A percentile compares a stretch with the other conserved stretches of the same genome.
phyloP scores from a whole-genome alignment of 2,888 invertebrate species.

The Geotrupes spiniger region DNA sequence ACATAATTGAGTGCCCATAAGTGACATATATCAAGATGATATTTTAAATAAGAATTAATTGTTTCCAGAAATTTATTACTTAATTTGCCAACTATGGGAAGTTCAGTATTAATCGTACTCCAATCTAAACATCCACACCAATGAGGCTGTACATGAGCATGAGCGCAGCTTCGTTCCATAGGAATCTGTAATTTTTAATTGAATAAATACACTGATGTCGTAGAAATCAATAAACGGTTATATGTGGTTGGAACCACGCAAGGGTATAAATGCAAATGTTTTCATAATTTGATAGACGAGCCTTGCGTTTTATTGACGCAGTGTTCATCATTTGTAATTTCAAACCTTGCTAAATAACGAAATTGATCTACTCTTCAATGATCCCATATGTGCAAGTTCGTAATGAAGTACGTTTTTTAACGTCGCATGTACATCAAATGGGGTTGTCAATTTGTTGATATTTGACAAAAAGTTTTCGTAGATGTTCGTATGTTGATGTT shows the following conservation, averaged over 20 bases:
- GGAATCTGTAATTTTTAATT: conserved; percentile 57
- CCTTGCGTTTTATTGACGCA: no score
- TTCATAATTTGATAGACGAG: no score
- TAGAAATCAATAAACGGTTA: no score
- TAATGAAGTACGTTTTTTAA: conserved; percentile 66
- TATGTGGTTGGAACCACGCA: no score
- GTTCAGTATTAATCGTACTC: conserved; percentile 58
- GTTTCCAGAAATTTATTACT: conserved; percentile 60
- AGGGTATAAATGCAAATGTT: no score
- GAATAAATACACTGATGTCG: no score
- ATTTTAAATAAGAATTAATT: conserved; percentile 59
- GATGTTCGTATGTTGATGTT: conserved; percentile 57
- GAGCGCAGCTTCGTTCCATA: conserved; percentile 71
- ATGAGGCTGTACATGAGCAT: conserved; percentile 90
- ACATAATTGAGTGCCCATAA: conserved; percentile 55
- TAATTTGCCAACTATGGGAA: conserved; percentile 54
- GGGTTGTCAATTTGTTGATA: conserved; percentile 70
- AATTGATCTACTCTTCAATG: conserved; percentile 47
- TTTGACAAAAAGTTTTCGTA: conserved; percentile 65
- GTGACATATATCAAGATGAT: conserved; percentile 59
- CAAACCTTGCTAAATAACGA: no score
- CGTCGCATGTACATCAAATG: conserved; percentile 86
- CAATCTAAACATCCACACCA: conserved; percentile 96
- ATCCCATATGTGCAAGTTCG: conserved; percentile 50
- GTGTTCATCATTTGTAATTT: no score